Base-by-base conservation (phyloP, 2,113 vertebrate genomes). In the Poecilia latipinna region DNA sequence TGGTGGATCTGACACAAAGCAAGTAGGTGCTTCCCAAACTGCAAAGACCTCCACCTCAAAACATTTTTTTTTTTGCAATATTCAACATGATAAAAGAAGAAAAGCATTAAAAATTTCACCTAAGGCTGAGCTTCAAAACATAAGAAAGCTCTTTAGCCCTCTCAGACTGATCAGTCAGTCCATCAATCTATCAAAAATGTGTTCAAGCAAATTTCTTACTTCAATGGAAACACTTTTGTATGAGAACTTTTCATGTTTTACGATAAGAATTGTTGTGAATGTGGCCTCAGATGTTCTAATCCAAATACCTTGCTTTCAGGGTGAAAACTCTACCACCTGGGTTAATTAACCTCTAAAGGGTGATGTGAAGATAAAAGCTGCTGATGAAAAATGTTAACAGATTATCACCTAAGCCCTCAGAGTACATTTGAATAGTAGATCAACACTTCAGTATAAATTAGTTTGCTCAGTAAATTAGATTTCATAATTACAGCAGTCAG, bases 1-100 rank as follows among this genome's bases (percentile, higher is more conserved):
- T 97, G 15, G 95, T 98, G 89, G 97, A 98, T 90, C 93, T 98
- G 82, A 97, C 96, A 79, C 97, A 98, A 93, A 97, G 95, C 96
- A 97, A 96, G 97, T 98, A 96, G 93, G 97, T 96, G 78, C 65
- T 72, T 67, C 67, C 66, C 31, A 26, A 37, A 67, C 6, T 5
- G 6, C 22, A 57, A 24, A 57, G 7, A 57, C 51, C 24, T 24
- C 51, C 51, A 24, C 51, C 22, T 24, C 10, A 24, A 11, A 57
- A 61, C 64, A 28, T 33, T 65, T 11, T 65, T 65, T 11, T 65
- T 11, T 8, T 28, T n/a, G 3, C n/a, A 42, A 42, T 42, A 42
- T 42, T 15, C 39, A 42, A n/a, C 35, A 37, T 31, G 62, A 54
- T 28, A 12, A 51, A 66, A 67, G 7, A 57, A 24, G 3, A 57